A percentile compares a stretch with the other conserved stretches of the same genome.
Conservation (phyloP, 2,797 vertebrate species). For the Tapirus indicus region DNA sequence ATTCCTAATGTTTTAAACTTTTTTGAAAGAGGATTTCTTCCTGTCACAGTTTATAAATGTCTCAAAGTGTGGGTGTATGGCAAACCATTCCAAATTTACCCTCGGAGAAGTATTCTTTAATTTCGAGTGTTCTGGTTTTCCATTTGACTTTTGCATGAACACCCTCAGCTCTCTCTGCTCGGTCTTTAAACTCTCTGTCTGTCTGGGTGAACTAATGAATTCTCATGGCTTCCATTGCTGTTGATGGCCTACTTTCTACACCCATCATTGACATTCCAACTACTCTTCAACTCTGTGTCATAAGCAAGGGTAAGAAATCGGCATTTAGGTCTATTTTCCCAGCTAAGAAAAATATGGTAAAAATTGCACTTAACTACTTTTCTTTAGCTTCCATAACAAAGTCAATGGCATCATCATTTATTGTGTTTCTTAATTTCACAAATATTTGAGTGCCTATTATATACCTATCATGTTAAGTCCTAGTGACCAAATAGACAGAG, state of each 20-base stretch:
- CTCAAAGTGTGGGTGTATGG: slow-evolving; percentile 74
- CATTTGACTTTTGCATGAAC: slow-evolving; percentile 61
- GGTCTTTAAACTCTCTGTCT: neutral
- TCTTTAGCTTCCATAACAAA: neutral
- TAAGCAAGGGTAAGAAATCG: neutral
- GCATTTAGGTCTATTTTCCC: neutral
- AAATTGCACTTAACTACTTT: neutral
- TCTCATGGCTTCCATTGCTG: neutral
- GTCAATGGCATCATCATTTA: neutral
- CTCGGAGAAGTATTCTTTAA: slow-evolving; percentile 70
- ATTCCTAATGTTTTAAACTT: slow-evolving; percentile 67
- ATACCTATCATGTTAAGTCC: neutral
- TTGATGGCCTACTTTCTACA: slow-evolving; percentile 30
- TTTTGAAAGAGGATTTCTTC: slow-evolving; percentile 79
- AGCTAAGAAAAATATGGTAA: slow-evolving; percentile 36
- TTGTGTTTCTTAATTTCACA: slow-evolving; percentile 44
- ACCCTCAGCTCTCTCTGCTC: neutral
- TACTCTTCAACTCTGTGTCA: neutral
- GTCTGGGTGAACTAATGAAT: slow-evolving; percentile 23
- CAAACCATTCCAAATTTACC: slow-evolving; percentile 78
- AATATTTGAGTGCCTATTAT: neutral
- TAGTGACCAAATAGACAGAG: neutral
- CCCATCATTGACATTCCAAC: neutral
- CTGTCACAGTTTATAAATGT: slow-evolving; percentile 81
- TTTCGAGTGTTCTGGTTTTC: slow-evolving; percentile 68